Percentiles rank a stretch among this genome's conserved stretches.
phyloP scores from a whole-genome alignment of 2,888 invertebrate genomes.

The Habrosyne pyritoides region DNA sequence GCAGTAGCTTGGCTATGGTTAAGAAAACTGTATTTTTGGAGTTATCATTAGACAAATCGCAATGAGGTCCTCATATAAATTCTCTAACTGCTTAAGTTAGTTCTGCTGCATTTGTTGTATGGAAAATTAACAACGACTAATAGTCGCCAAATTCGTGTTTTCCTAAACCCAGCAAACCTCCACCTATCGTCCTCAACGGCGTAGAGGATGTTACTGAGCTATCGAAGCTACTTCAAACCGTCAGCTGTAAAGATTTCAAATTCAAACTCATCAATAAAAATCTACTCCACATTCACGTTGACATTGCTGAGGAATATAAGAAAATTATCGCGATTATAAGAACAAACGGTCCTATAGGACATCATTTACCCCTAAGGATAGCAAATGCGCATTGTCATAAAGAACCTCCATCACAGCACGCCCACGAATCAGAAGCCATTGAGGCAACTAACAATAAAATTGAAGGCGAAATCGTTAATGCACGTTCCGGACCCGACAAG shows the following conservation, averaged over 20 bases:
- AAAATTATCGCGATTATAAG: background rate
- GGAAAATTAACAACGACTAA: too few relatives aligned
- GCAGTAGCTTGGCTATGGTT: too few relatives aligned
- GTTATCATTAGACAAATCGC: too few relatives aligned
- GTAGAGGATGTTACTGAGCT: constrained; percentile 7
- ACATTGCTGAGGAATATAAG: constrained; percentile 2
- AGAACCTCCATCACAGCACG: too few relatives aligned
- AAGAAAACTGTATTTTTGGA: too few relatives aligned
- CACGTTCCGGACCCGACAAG: constrained; percentile 1
- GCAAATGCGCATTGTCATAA: too few relatives aligned
- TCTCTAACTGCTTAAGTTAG: too few relatives aligned
- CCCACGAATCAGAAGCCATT: too few relatives aligned
- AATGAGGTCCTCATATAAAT: too few relatives aligned
- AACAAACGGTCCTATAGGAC: background rate
- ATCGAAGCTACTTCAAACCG: background rate
- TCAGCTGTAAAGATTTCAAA: background rate
- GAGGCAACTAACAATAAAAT: background rate
- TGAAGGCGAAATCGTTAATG: background rate
- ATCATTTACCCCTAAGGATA: too few relatives aligned
- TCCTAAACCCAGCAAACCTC: constrained; percentile 7
- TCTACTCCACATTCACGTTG: constrained; percentile 1
- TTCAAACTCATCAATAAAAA: constrained; percentile 7
- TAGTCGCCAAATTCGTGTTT: too few relatives aligned
- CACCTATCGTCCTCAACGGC: constrained; percentile 9
- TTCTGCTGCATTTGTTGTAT: too few relatives aligned